Evolutionary conservation across 2,888 invertebrate genomes (phyloP), one percentile per base, ranked within the genome.

Genomic region (Rhagonycha fulva): DNA sequence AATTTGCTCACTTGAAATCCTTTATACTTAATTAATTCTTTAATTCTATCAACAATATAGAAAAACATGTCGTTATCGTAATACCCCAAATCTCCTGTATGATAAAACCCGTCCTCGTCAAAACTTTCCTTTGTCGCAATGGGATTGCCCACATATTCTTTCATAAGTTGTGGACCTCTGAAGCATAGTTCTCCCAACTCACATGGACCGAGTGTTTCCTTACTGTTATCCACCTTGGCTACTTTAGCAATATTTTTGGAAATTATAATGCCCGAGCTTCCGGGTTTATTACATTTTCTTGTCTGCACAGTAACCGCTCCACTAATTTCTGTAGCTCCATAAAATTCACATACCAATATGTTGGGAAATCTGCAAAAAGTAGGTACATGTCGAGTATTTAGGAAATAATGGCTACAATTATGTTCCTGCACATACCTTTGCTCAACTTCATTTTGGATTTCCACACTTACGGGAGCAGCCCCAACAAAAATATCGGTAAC

Each of bases 1-100:
- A 14, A 23, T 9, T 0, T 28, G 11, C 94, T n/a, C 78, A 94
- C 94, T 90, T 94, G 93, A 82, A 92, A 94, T 47, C 93, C 96
- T 86, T 96, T 96, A 84, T 94, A 95, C 86, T 96, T 97, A 83
- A 96, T 96, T 30, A 97, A 91, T 84, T 96, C 96, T 86, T 96
- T 96, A 19, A 96, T 88, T 78, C 96, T 89, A 86, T 96, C 96
- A 0, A 95, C 93, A 79, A 96, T 92, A 83, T 91, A 95, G 87
- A 95, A 94, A 85, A 90, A 92, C 0, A 92, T 93, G 14, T 95
- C 92, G 1, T 91, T 86, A 84, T 96, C 95, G 81, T 92, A 94
- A 85, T 93, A 94, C 1, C 94, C 96, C 80, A 96, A 89, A 85
- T 96, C 96, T 0, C 96, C 96, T 28, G 93, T 92, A 80, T 92